Evolutionary conservation across 2,888 invertebrate species (phyloP).

Genomic region (Habroteleia sp.): DNA sequence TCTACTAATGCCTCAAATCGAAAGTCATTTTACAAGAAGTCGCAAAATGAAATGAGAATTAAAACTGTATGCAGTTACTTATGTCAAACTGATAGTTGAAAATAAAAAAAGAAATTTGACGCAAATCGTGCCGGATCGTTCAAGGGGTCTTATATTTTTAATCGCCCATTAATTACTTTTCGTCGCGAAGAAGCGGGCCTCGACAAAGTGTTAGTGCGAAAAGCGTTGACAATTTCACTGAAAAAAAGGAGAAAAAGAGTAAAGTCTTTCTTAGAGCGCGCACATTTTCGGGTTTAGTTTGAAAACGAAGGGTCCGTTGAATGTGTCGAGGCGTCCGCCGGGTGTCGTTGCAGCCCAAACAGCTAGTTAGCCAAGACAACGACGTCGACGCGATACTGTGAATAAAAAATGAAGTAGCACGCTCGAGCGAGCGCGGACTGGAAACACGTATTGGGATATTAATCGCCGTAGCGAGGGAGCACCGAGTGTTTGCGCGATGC

Average conservation of each 20-base stretch:
- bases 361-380: conserved; percentile 66
- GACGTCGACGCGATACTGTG: conserved; percentile 63
- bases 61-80: too few species aligned
- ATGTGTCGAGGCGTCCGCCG: conserved; percentile 34
- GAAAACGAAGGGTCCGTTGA: conserved; percentile 59
- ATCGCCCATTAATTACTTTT: conserved; percentile 47
- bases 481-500: conserved; percentile 65
- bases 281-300: conserved; percentile 44
- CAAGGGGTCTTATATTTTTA: conserved; percentile 16
- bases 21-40: too few species aligned
- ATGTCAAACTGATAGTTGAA: too few species aligned
- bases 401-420: conserved; percentile 66
- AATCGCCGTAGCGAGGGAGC: conserved; percentile 63
- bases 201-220: conserved; percentile 6
- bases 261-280: conserved; percentile 22
- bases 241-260: background rate
- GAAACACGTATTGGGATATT: conserved; percentile 66
- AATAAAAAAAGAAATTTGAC: too few species aligned
- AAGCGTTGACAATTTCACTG: background rate
- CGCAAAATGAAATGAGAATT: too few species aligned
- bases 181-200: conserved; percentile 22
- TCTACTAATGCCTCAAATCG: too few species aligned
- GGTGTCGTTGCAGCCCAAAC: conserved; percentile 60
- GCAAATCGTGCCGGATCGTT: too few species aligned
- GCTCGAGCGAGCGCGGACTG: conserved; percentile 54